Percentiles rank a stretch among this genome's conserved stretches.
Evolutionary conservation across 2,113 vertebrate genomes (phyloP).

Genomic region (Centropristis striata): DNA sequence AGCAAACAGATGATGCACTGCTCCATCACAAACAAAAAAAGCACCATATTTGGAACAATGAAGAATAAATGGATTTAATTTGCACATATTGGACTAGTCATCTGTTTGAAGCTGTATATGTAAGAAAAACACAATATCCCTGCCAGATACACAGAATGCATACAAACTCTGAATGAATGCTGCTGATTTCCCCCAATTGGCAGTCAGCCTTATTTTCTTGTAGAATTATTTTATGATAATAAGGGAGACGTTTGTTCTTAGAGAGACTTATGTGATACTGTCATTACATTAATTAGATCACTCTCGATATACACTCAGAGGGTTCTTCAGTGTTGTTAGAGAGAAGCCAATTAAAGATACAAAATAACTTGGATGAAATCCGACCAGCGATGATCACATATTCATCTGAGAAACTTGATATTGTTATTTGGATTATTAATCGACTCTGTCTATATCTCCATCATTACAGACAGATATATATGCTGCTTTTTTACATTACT

Average conservation of each 20-base stretch:
- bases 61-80: not conserved
- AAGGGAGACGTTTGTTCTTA: slow-evolving; percentile 32
- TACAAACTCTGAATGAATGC: slow-evolving; percentile 1
- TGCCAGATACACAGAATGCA: not conserved
- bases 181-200: not conserved
- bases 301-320: slow-evolving; percentile 22
- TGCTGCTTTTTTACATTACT: not conserved
- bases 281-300: slow-evolving; percentile 42
- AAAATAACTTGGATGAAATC: slow-evolving; percentile 12
- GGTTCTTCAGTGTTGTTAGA: not conserved
- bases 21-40: not conserved
- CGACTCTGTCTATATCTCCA: not conserved
- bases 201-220: not conserved
- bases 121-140: not conserved
- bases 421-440: slow-evolving; percentile 25
- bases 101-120: not conserved
- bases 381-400: slow-evolving; percentile 14
- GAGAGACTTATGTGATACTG: slow-evolving; percentile 4
- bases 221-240: slow-evolving; percentile 29
- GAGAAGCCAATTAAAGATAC: slow-evolving; percentile 39
- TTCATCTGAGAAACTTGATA: slow-evolving; percentile 2
- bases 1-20: slow-evolving; percentile 4
- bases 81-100: not conserved
- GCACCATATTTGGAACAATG: not conserved
- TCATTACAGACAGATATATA: not conserved